A percentile compares a stretch with the other conserved stretches of the same genome.
phyloP scores from a whole-genome alignment of 1,140 invertebrate species.

The Megalopta genalis region DNA sequence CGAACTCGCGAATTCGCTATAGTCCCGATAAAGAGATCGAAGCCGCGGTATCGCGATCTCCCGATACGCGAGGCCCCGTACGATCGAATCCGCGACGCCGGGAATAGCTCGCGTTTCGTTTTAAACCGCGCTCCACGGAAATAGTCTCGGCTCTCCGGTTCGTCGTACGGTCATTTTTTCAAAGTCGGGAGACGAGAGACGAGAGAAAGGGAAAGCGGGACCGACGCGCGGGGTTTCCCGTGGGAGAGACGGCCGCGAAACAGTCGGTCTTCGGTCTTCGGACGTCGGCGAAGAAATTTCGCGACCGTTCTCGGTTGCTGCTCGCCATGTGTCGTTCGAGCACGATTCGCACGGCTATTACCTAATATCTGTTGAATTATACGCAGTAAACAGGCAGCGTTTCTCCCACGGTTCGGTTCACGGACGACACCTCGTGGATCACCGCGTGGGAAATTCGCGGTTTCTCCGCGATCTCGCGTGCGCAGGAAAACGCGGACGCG shows the following conservation, averaged over 20 bases:
- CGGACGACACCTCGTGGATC: not conserved
- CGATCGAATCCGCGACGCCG: not conserved
- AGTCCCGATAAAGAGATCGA: too few species aligned
- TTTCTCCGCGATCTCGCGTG: not conserved
- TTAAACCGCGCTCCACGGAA: not conserved
- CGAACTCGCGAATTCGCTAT: not conserved
- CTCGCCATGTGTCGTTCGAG: constrained; percentile 43
- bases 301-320: not conserved
- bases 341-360: constrained; percentile 52
- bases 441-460: not conserved
- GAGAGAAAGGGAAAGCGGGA: too few species aligned
- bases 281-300: not conserved
- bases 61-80: not conserved
- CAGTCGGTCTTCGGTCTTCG: not conserved
- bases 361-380: constrained; percentile 62
- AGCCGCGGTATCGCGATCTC: too few species aligned
- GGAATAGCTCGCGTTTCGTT: not conserved
- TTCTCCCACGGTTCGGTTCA: constrained; percentile 47
- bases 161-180: too few species aligned
- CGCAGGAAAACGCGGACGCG: too few species aligned
- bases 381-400: constrained; percentile 42
- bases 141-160: too few species aligned
- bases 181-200: too few species aligned
- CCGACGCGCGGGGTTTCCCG: not conserved
- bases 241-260: not conserved